Evolutionary conservation across 1,140 invertebrate species (phyloP).

Genomic region (Drosophila mojavensis): DNA sequence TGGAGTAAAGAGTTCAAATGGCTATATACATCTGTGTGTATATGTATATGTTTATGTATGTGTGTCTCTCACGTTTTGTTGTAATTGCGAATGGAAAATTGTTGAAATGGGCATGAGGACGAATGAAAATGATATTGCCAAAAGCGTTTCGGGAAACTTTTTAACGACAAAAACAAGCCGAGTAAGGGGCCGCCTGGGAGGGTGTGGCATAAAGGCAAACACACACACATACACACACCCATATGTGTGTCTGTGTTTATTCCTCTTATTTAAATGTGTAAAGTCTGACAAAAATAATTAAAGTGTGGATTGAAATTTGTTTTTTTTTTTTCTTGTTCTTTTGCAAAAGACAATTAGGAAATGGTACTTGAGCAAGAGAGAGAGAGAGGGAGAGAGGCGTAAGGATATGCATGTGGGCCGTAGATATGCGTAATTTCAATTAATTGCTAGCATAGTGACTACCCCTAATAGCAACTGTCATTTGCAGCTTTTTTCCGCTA

Average conservation of each 20-base stretch:
- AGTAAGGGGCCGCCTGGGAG: background rate
- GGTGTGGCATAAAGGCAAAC: slow-evolving; percentile 10
- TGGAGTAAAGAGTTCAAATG: slow-evolving; percentile 6
- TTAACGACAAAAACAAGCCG: slow-evolving; percentile 58
- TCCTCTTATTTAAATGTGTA: slow-evolving; percentile 69
- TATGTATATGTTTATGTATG: slow-evolving; percentile 4
- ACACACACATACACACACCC: background rate
- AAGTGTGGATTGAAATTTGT: slow-evolving; percentile 67
- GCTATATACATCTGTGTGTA: slow-evolving; percentile 11
- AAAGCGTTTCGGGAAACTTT: slow-evolving; percentile 59
- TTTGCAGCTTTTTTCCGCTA: slow-evolving; percentile 23
- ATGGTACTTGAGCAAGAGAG: slow-evolving; percentile 53
- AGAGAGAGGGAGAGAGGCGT: background rate
- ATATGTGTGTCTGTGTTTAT: slow-evolving; percentile 32
- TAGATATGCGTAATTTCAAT: slow-evolving; percentile 59
- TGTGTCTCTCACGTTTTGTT: slow-evolving; percentile 53
- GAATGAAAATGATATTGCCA: slow-evolving; percentile 60
- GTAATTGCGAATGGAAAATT: slow-evolving; percentile 47
- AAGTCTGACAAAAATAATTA: slow-evolving; percentile 70
- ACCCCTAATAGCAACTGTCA: slow-evolving; percentile 20
- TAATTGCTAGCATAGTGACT: slow-evolving; percentile 35
- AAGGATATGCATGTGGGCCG: slow-evolving; percentile 12
- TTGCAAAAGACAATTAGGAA: slow-evolving; percentile 75
- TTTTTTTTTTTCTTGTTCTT: slow-evolving; percentile 30
- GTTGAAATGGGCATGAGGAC: slow-evolving; percentile 28